Evolutionary conservation across 2,113 vertebrate species (phyloP), one percentile per base, ranked within the genome.

Genomic region (Platichthys flesus): DNA sequence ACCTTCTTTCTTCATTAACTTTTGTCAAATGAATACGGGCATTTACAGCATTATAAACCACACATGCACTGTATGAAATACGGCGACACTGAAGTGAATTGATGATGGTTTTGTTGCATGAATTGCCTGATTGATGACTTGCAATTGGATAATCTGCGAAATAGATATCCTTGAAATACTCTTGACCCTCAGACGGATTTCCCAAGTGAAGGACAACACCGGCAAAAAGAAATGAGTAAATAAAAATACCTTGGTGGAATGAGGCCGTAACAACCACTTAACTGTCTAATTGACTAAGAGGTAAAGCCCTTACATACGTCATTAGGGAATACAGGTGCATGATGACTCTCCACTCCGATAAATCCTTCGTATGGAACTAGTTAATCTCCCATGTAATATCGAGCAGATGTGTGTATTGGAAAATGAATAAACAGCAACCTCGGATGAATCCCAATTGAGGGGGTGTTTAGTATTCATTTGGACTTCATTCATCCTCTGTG

Each of bases 351-450:
- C 62, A 78, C 74, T 91, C 67, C 65, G 74, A 83, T 85, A 88
- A 89, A 85, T 84, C 81, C 79, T 85, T 88, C 78, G 12, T 67
- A 89, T 83, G 89, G 85, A 90, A 90, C 78, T 85, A 86, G 80
- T 90, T 93, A 85, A 92, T 90, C 81, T 92, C 82, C 89, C 87
- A 86, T 92, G 90, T 89, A 90, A 87, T 92, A 72, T 67, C 81
- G 75, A 90, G 82, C 81, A 89, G 74, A 80, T 84, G 79, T 86
- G 79, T 75, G 81, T 72, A 20, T 56, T 79, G 60, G 77, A 84
- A 82, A 82, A 84, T 85, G 79, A 87, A 85, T 79, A 85, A 86
- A 88, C 83, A 67, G 40, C 42, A 82, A 64, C 51, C 54, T 74
- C 60, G 60, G 55, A 83, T 78, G 84, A 86, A 78, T 89, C 71